phyloP scores from a whole-genome alignment of 2,888 invertebrate genomes.

The Pseudococcus viburni region DNA sequence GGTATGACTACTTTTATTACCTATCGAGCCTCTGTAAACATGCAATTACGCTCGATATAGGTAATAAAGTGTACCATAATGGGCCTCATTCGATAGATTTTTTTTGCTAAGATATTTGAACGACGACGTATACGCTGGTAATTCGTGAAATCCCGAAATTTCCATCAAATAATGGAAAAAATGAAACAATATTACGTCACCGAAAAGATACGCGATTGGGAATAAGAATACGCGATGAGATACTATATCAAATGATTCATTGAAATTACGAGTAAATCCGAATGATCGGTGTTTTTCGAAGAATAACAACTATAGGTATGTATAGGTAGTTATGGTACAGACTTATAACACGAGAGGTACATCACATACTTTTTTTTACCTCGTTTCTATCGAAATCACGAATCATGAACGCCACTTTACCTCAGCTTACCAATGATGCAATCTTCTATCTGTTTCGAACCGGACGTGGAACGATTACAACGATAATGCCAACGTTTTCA shows the following conservation, averaged over 20 bases:
- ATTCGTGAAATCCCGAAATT: not conserved
- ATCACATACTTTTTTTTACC: not conserved
- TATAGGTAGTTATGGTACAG: not conserved
- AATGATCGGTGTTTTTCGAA: constrained; percentile 2
- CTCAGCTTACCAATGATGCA: not conserved
- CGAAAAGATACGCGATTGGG: not conserved
- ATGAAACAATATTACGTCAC: not conserved
- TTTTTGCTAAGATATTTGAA: not conserved
- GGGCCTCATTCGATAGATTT: not conserved
- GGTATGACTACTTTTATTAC: constrained; percentile 58
- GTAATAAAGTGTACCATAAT: not conserved
- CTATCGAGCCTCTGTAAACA: constrained; percentile 38
- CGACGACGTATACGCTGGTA: not conserved
- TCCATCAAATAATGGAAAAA: not conserved
- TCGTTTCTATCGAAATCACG: constrained; percentile 12
- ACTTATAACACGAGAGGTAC: not conserved
- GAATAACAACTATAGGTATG: not conserved
- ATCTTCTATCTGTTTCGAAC: not conserved
- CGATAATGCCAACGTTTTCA: constrained; percentile 10
- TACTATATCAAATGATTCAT: not conserved
- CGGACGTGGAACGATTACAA: constrained; percentile 21
- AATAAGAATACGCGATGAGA: not conserved
- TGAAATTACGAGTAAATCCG: constrained; percentile 2
- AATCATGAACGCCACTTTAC: constrained; percentile 6
- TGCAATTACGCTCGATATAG: constrained; percentile 10